These are phyloP conservation scores for Polypedilum pembai DNA, from an alignment of 1,140 invertebrate species.

Conservation along the genomic window DNA sequence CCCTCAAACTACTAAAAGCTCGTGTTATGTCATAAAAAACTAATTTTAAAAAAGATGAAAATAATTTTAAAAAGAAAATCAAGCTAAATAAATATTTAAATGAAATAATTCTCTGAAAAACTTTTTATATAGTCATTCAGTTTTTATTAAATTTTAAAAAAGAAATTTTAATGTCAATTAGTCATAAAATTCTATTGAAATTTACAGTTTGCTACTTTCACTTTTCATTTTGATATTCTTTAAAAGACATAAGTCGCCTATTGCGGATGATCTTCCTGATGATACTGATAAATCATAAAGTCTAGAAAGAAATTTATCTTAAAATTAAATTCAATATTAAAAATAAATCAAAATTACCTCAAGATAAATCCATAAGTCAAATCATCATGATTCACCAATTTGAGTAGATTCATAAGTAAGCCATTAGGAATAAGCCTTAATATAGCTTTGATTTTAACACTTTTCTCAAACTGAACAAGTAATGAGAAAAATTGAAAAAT, in stretches of 20 bases:
- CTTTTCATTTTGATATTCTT: conserved; percentile 64
- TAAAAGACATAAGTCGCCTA: conserved; percentile 70
- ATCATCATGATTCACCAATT: conserved; percentile 60
- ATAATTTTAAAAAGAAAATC: too few relatives aligned
- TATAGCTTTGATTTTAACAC: conserved; percentile 59
- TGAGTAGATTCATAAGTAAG: conserved; percentile 68
- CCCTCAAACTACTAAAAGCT: too few relatives aligned
- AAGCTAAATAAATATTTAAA: too few relatives aligned
- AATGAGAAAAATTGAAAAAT: conserved; percentile 75
- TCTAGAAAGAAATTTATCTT: conserved; percentile 49
- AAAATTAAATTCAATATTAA: not conserved
- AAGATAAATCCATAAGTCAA: conserved; percentile 57
- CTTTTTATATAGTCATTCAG: too few relatives aligned
- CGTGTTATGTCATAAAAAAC: too few relatives aligned
- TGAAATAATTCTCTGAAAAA: too few relatives aligned
- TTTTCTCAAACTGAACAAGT: conserved; percentile 70
- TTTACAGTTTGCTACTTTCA: conserved; percentile 38
- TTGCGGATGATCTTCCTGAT: conserved; percentile 66
- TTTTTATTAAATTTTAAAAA: too few relatives aligned
- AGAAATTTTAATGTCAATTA: too few relatives aligned
- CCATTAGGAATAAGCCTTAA: conserved; percentile 71
- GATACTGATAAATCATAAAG: conserved; percentile 67
- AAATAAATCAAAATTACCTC: conserved; percentile 15
- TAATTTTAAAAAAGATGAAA: too few relatives aligned
- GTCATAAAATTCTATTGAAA: not conserved